Evolutionary conservation across 2,113 vertebrate genomes (phyloP), one percentile per base, ranked within the genome.

Genomic region (Aldabrachelys gigantea): DNA sequence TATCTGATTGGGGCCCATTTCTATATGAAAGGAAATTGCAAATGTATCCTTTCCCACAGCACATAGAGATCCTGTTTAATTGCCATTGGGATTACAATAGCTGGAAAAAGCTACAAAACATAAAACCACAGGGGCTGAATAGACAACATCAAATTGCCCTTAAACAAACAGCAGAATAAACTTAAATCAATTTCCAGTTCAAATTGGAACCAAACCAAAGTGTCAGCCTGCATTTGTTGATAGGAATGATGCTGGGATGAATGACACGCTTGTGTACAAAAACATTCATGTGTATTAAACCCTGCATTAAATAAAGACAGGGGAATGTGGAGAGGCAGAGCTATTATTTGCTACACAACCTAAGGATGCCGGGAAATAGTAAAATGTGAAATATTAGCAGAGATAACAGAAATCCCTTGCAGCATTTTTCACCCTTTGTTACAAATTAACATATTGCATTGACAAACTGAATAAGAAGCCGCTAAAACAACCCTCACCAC

Each of bases 331-430:
- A 8, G 78, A 86, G 79, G 83, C 52, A 7, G 8, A 80, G 57
- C 6, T 5, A 25, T 82, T 86, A 22, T 50, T 91, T 94, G 85
- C 41, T 87, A 5, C 27, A 22, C 44, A 50, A 89, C 38, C 85
- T 88, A 54, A 81, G 53, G 91, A 62, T 91, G 53, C 89, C 72
- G 75, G 44, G 86, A 52, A 96, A 54, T 29, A 80, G 35, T 85
- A 21, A 91, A 1, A 10, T 89, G 65, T 57, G 85, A 92, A 81
- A 62, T 85, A 59, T 13, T 92, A 31, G 1, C 78, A 52, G 49
- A 80, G 44, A 57, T 76, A 87, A 82, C 8, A 80, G 83, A 88
- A 92, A 87, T 19, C 10, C 72, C 5, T 24, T 38, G 41, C 38
- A 79, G n/a, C 22, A 85, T 50, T 8, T 59, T 84, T 81, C n/a